Evolutionary conservation across 1,140 invertebrate species (phyloP), one percentile per base, ranked within the genome.

Genomic region (Delia radicum): DNA sequence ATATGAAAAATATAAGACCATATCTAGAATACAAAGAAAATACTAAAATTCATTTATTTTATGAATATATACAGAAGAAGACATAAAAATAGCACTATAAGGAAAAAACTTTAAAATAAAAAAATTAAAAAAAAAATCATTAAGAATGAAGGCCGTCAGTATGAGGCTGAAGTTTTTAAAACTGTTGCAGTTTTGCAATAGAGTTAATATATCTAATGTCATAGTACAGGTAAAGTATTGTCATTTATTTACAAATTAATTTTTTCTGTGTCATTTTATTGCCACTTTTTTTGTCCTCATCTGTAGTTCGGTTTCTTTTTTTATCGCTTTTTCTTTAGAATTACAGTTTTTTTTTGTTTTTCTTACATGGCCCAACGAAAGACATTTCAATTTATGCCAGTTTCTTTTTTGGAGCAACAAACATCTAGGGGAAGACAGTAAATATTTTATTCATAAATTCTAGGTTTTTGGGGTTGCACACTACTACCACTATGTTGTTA

Each of bases 401-500:
- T 31, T 31, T n/a, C 10, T 21, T 55, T 55, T 24, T 18, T 55
- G 48, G 48, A 18, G 5, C 48, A 55, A 55, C 48, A 55, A 55
- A 55, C 48, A 18, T 55, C 48, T 21, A 55, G 48, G n/a, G n/a
- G 48, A 55, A 55, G 48, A 55, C 48, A 21, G 48, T n/a, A 55
- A 31, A 69, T 69, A 69, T 69, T 69, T 69, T 69, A 69, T 69
- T 69, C 65, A 69, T 69, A 69, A 33, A 69, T 69, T 69, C 31
- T 69, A 69, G 65, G 65, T 69, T 69, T 69, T 69, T 69, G 29
- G 65, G 65, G 65, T 69, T 69, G 65, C 65, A 55, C 29, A 69
- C 65, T 33, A 55, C 48, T 55, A 24, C 48, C n/a, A n/a, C 7
- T 7, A 55, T 18, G n/a, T 21, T 37, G 33, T 10, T 37, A 13